Conservation (phyloP, 2,888 invertebrate genomes). For the Synergus gifuensis region DNA sequence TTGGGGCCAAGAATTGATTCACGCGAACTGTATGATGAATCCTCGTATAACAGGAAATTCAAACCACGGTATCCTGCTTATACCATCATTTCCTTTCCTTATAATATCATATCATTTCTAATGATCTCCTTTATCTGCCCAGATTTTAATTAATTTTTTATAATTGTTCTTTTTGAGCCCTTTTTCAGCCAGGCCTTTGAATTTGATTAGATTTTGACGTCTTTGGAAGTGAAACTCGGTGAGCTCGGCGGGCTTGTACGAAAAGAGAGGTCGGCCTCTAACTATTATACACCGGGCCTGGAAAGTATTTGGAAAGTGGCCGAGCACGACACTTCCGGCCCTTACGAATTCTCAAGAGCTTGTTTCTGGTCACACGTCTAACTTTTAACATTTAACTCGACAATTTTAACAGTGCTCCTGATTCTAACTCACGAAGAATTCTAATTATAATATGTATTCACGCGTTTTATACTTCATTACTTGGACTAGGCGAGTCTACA, state of each 20-base stretch:
- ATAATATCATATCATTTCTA: background rate
- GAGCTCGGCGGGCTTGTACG: background rate
- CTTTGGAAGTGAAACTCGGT: conserved; percentile 34
- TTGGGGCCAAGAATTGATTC: conserved; percentile 38
- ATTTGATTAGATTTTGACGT: conserved; percentile 36
- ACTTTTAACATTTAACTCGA: conserved; percentile 14
- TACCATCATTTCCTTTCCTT: conserved; percentile 21
- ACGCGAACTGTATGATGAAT: conserved; percentile 16
- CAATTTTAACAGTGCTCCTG: background rate
- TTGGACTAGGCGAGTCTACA: background rate
- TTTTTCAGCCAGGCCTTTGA: conserved; percentile 9
- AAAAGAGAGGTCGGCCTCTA: conserved; percentile 25
- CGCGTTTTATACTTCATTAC: conserved; percentile 17
- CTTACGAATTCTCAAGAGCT: conserved; percentile 37
- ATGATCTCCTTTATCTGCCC: background rate
- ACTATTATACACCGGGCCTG: conserved; percentile 35
- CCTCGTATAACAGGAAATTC: conserved; percentile 26
- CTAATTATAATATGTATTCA: background rate
- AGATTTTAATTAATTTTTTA: background rate
- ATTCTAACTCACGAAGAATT: background rate
- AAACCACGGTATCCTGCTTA: conserved; percentile 26
- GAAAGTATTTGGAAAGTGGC: conserved; percentile 41
- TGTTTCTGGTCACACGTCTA: conserved; percentile 9
- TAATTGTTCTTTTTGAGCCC: background rate
- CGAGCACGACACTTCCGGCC: conserved; percentile 39